Evolutionary conservation across 1,140 invertebrate species (phyloP).

Genomic region (Drosophila sturtevanti): DNA sequence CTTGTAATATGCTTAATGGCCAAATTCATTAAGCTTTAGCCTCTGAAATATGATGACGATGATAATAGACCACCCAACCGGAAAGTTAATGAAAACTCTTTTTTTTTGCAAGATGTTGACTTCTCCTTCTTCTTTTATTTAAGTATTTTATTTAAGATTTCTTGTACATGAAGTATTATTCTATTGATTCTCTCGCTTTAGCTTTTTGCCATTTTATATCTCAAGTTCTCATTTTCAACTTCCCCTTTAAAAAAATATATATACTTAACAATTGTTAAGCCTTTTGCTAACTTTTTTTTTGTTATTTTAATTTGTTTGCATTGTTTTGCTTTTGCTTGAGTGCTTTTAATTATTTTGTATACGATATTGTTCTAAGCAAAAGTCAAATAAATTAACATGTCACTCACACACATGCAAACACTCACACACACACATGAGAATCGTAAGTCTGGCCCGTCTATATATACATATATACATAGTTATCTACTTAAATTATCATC

Average conservation of each 20-base stretch:
- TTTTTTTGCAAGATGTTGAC: not conserved
- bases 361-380: slow-evolving; percentile 67
- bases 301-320: slow-evolving; percentile 33
- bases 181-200: not conserved
- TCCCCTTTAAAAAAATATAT: slow-evolving; percentile 41
- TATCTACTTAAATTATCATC: slow-evolving; percentile 17
- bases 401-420: slow-evolving; percentile 45
- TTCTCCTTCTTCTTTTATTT: not conserved
- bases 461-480: no score
- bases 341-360: slow-evolving; percentile 75
- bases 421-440: not conserved
- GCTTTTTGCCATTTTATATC: not conserved
- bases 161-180: not conserved
- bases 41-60: slow-evolving; percentile 4
- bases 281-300: slow-evolving; percentile 37
- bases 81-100: slow-evolving; percentile 11
- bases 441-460: slow-evolving; percentile 9
- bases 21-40: slow-evolving; percentile 46
- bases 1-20: slow-evolving; percentile 54
- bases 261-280: slow-evolving; percentile 52
- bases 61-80: slow-evolving; percentile 11
- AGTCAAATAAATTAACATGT: slow-evolving; percentile 78
- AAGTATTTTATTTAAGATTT: not conserved
- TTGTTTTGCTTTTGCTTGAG: slow-evolving; percentile 65
- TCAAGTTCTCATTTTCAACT: slow-evolving; percentile 30